A percentile compares a stretch with the other conserved stretches of the same genome.
Conservation (phyloP, 2,113 vertebrate species). For the Platichthys stellatus region DNA sequence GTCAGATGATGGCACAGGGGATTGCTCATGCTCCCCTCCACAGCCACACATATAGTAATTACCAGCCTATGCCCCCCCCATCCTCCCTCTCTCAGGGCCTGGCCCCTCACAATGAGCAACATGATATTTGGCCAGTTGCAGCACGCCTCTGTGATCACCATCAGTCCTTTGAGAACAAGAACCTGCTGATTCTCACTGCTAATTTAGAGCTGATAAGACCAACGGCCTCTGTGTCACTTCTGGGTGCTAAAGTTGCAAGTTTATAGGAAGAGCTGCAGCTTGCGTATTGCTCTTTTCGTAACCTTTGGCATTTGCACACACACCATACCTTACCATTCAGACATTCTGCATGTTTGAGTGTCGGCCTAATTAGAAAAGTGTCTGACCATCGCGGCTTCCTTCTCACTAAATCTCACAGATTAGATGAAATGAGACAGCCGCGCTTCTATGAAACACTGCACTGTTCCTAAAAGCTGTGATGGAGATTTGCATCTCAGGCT, state of each 20-base stretch:
- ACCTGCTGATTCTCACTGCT: slow-evolving; percentile 64
- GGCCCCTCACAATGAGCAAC: slow-evolving; percentile 41
- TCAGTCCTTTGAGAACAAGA: slow-evolving; percentile 58
- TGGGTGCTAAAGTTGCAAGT: slow-evolving; percentile 62
- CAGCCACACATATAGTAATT: slow-evolving; percentile 19
- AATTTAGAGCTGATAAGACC: slow-evolving; percentile 69
- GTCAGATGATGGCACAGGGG: slow-evolving; percentile 2
- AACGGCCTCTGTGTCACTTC: slow-evolving; percentile 63
- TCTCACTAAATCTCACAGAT: slow-evolving; percentile 26
- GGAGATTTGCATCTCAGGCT: neutral
- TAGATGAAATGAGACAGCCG: slow-evolving; percentile 20
- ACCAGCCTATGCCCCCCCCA: neutral
- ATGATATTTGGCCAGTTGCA: slow-evolving; percentile 74
- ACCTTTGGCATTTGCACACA: slow-evolving; percentile 73
- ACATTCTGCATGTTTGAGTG: slow-evolving; percentile 51
- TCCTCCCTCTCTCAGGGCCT: neutral
- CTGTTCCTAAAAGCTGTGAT: neutral
- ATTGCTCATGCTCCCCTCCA: neutral
- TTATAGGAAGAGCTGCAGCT: slow-evolving; percentile 28
- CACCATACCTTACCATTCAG: slow-evolving; percentile 34
- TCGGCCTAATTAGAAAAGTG: slow-evolving; percentile 58
- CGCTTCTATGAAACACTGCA: neutral
- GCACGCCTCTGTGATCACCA: slow-evolving; percentile 59
- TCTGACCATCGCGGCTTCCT: slow-evolving; percentile 13
- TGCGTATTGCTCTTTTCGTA: slow-evolving; percentile 59